Base-by-base conservation (phyloP, 2,888 invertebrate species). In the Epistrophella euchroma region DNA sequence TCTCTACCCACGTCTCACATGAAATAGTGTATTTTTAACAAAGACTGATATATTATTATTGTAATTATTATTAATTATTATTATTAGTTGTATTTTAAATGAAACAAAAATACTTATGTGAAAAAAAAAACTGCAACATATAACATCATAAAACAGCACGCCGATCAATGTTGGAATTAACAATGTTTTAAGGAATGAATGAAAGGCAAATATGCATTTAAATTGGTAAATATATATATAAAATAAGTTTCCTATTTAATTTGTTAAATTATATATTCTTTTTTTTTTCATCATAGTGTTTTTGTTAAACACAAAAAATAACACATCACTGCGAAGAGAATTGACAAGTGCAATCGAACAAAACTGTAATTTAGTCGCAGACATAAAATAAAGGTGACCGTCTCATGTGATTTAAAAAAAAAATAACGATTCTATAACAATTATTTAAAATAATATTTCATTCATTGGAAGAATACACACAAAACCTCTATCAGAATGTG, bases 21-120 rank as follows among this genome's bases (percentile, higher is more conserved):
- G 86, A 87, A 87, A 87, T 87, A 87, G 87, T 87, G 78, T 87
- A 87, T 79, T 87, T 66, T 74, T 77, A 87, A 87, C 68, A 73
- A 87, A 87, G 87, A 87, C 87, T 87, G 87, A 87, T 87, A 66
- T 86, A 87, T 87, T 87, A 87, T 87, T 87, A 85, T 76, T 85
- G 70, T 85, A 68, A 74, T 70, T 80, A 85, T 80, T 85, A 81
- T 81, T 76, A 75, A 86, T 80, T 80, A 74, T 78, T 77, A 87
- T 87, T 83, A 87, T 87, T 47, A 83, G 83, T 87, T 87, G 47
- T 87, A 66, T 47, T 47, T 66, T 32, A 25, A 35, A 66, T 37
- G 75, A 68, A 68, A 62, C 7, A 71, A 43, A 28, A 25, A 40
- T 50, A 19, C 13, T 22, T 28, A 58, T 70, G 70, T 60, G 62